phyloP scores from a whole-genome alignment of 37 sponge, comb jelly and placozoan species.

The Eunapius fragilis region DNA sequence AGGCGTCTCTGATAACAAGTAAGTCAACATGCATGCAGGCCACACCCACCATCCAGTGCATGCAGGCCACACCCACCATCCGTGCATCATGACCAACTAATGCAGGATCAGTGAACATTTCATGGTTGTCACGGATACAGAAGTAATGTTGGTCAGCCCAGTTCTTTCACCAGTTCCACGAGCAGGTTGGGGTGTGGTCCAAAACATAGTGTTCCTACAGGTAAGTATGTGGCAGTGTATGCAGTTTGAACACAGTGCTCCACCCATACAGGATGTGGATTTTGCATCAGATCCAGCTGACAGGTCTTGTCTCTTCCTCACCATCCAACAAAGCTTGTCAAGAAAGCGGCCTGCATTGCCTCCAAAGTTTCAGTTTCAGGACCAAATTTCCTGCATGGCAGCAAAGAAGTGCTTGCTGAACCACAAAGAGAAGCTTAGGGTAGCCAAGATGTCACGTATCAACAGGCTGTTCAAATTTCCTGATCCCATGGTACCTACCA shows the following conservation, averaged over 20 bases:
- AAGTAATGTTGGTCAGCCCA: constrained; percentile 90
- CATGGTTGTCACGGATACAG: constrained; percentile 79
- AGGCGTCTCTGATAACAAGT: constrained; percentile 71
- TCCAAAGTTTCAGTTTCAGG: constrained; percentile 74
- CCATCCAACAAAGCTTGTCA: constrained; percentile 26
- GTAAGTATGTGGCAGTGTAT: constrained; percentile 2
- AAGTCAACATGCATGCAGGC: background rate
- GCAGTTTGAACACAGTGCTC: background rate
- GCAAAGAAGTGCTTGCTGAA: constrained; percentile 70
- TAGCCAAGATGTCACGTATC: constrained; percentile 61
- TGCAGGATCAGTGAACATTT: constrained; percentile 62
- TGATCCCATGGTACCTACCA: background rate
- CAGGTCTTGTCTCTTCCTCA: constrained; percentile 63
- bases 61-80: background rate
- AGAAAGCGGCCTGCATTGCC: constrained; percentile 61
- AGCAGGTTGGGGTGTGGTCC: constrained; percentile 82
- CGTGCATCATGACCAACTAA: background rate
- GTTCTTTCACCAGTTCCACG: constrained; percentile 12
- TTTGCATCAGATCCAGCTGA: constrained; percentile 74
- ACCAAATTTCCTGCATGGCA: constrained; percentile 89
- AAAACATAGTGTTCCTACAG: constrained; percentile 86
- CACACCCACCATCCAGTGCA: too few species aligned
- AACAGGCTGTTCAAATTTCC: constrained; percentile 62
- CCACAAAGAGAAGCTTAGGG: constrained; percentile 58
- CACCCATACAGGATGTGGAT: constrained; percentile 68